Base-by-base conservation (phyloP, 2,888 invertebrate species). In the Catocala sponsa region DNA sequence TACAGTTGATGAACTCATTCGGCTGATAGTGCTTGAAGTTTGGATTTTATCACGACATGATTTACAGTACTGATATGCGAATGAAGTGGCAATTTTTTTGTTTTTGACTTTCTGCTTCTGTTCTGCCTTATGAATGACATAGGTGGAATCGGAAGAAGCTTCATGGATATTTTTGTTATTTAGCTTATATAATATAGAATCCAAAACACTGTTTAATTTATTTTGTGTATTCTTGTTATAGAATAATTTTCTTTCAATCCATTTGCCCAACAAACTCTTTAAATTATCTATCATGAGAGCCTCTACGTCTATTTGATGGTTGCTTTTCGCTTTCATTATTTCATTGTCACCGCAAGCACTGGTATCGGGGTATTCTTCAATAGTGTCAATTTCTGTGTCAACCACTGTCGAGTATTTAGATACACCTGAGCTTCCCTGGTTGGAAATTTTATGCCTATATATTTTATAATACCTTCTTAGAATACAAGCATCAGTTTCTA, bases 401-500 rank as follows among this genome's bases (percentile, higher is more conserved):
- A 81, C 81, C 5, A 81, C 63, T 6, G 79, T 74, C 2, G 89
- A 89, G 66, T 80, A 85, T 67, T 76, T 87, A 1, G 85, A 85
- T 65, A 85, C 87, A 7, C 72, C 78, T 2, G 76, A 79, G 7
- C 76, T 76, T 42, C 74, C 76, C 43, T 72, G 74, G 13, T 71
- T 69, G 6, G 78, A 81, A 5, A 77, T 42, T 74, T 72, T 87
- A n/a, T 77, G 80, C 41, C 76, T 83, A 67, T 85, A 88, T 10
- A 59, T 83, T 78, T 78, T 91, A 52, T 74, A 87, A 67, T 86
- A 81, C 51, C 90, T 83, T 65, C 91, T 84, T 0, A 92, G 72
- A 38, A 88, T 79, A 63, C 94, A 94, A 11, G 88, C 69, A 54
- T 90, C 89, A 0, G 94, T 94, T 80, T 91, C 94, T 6, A 91